Conservation (phyloP, 1,140 invertebrate genomes). For the Parasteatoda tepidariorum region DNA sequence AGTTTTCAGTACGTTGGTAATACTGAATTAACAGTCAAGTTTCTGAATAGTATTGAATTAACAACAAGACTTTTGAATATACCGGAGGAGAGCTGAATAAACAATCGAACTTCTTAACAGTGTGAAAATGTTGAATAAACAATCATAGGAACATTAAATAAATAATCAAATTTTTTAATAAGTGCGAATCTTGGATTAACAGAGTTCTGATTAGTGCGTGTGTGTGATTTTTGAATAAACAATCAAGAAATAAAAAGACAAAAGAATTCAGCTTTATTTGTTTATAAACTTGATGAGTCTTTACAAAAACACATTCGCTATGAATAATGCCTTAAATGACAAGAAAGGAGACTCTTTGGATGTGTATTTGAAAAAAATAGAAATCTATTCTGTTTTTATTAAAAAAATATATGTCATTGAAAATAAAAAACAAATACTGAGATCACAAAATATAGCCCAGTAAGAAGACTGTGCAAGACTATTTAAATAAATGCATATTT, state of each 20-base stretch:
- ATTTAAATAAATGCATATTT: slow-evolving; percentile 35
- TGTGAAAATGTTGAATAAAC: too few species aligned
- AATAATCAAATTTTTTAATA: too few species aligned
- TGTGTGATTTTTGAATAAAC: neutral
- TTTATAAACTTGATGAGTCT: slow-evolving; percentile 54
- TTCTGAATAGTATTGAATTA: too few species aligned
- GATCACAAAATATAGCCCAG: slow-evolving; percentile 53
- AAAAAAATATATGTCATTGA: slow-evolving; percentile 51
- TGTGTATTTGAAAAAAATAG: slow-evolving; percentile 40
- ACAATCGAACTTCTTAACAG: too few species aligned
- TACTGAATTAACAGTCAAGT: too few species aligned
- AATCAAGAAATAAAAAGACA: neutral
- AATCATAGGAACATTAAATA: too few species aligned
- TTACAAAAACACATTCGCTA: slow-evolving; percentile 53
- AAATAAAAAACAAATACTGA: slow-evolving; percentile 39
- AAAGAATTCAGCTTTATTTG: slow-evolving; percentile 52
- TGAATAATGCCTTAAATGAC: slow-evolving; percentile 56
- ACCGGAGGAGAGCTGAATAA: too few species aligned
- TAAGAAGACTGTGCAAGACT: slow-evolving; percentile 48
- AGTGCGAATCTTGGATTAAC: too few species aligned
- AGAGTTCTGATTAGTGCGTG: too few species aligned
- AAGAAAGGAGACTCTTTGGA: slow-evolving; percentile 48
- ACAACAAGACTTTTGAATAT: too few species aligned
- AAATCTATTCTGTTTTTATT: slow-evolving; percentile 43
- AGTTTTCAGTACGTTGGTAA: too few species aligned